Conservation (phyloP, 2,113 vertebrate species). For the Amphilophus citrinellus region DNA sequence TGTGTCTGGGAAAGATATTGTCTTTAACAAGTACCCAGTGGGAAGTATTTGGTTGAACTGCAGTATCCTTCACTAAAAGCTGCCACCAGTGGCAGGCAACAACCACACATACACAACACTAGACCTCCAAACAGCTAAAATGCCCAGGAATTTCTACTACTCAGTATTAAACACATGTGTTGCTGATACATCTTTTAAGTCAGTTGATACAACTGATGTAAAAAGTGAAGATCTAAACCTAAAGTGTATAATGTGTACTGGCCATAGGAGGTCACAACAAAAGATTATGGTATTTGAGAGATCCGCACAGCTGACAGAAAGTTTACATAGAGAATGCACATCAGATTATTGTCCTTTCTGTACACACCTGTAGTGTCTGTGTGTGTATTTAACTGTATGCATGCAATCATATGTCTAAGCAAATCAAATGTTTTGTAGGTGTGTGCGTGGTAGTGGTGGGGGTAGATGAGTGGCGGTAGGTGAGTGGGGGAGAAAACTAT, state of each 20-base stretch:
- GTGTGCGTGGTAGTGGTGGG: not conserved
- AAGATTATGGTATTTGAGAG: not conserved
- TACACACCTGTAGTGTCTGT: not conserved
- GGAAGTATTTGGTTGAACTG: slow-evolving; percentile 25
- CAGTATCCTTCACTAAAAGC: not conserved
- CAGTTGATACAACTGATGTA: not conserved
- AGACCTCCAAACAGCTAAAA: not conserved
- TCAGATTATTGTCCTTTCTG: not conserved
- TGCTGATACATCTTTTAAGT: not conserved
- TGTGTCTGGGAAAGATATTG: not conserved
- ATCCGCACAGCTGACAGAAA: not conserved
- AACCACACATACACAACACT: not conserved
- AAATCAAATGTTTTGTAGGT: slow-evolving; percentile 19
- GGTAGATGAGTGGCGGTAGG: not conserved
- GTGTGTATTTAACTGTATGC: not conserved
- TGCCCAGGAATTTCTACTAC: not conserved
- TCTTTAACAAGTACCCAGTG: not conserved
- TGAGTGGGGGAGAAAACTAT: slow-evolving; percentile 49
- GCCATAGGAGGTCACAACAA: not conserved
- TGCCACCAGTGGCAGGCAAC: not conserved
- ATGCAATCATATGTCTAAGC: not conserved
- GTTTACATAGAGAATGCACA: not conserved
- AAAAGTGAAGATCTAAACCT: not conserved
- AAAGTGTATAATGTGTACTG: not conserved
- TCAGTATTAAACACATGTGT: not conserved